These are phyloP conservation scores for Mesochorus sp. DNA, from an alignment of 2,888 invertebrate genomes.

Conservation along the genomic window DNA sequence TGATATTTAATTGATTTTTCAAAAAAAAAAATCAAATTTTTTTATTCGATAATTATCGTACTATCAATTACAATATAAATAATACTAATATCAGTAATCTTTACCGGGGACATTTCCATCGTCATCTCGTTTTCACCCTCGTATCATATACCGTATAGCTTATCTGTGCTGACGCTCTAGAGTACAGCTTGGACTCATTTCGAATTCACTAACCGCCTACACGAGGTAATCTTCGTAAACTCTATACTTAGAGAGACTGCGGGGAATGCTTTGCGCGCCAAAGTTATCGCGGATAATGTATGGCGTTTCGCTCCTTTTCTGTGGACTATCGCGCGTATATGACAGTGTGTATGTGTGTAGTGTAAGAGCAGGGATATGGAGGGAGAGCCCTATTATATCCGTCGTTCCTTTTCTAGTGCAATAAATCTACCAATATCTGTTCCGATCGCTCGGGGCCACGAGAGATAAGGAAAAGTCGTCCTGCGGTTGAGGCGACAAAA, in stretches of 20 bases:
- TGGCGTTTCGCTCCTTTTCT: slow-evolving; percentile 46
- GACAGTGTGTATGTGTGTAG: slow-evolving; percentile 11
- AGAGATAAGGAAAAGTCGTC: slow-evolving; percentile 55
- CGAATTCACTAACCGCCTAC: slow-evolving; percentile 57
- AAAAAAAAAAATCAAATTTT: too few relatives aligned
- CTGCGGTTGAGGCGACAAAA: slow-evolving; percentile 52
- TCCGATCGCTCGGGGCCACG: slow-evolving; percentile 53
- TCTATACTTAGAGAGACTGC: slow-evolving; percentile 53
- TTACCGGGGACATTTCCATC: slow-evolving; percentile 6
- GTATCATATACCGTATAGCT: slow-evolving; percentile 43
- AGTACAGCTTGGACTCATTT: slow-evolving; percentile 56
- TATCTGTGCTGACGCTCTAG: slow-evolving; percentile 45
- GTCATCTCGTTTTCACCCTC: slow-evolving; percentile 18
- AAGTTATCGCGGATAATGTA: slow-evolving; percentile 60
- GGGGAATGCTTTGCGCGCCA: slow-evolving; percentile 34
- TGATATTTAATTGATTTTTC: background rate
- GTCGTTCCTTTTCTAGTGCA: slow-evolving; percentile 55
- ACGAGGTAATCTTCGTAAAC: slow-evolving; percentile 58
- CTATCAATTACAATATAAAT: too few relatives aligned
- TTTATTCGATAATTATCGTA: too few relatives aligned
- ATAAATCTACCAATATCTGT: slow-evolving; percentile 59
- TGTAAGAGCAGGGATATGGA: background rate
- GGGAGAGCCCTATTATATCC: slow-evolving; percentile 45
- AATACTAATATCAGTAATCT: too few relatives aligned
- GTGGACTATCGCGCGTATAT: slow-evolving; percentile 38